These are phyloP conservation scores for Eublepharis macularius DNA, from an alignment of 2,113 vertebrate genomes.

Conservation along the genomic window DNA sequence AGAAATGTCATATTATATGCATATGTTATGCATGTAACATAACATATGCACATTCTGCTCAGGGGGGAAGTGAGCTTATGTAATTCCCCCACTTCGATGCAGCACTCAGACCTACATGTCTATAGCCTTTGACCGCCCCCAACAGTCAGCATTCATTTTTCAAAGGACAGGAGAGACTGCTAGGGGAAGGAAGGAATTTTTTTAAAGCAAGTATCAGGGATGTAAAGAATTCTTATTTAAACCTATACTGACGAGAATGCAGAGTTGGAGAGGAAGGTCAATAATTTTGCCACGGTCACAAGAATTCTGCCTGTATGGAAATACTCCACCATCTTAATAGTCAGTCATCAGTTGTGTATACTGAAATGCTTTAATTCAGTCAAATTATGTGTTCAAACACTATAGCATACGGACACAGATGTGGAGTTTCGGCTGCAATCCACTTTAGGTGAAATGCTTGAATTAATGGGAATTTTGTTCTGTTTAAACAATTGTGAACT, in stretches of 20 bases:
- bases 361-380: neutral
- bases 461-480: neutral
- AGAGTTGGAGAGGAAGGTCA: slow-evolving; percentile 34
- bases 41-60: no score
- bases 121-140: no score
- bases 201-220: slow-evolving; percentile 38
- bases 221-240: neutral
- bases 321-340: neutral
- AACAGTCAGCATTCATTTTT: neutral
- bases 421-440: neutral
- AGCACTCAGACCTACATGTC: no score
- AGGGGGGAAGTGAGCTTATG: no score
- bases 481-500: neutral
- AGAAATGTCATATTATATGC: no score
- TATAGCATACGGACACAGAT: neutral
- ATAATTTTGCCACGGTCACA: neutral
- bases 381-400: neutral
- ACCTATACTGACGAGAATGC: slow-evolving; percentile 23
- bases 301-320: neutral
- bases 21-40: no score
- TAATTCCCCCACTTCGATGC: no score
- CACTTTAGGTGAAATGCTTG: neutral
- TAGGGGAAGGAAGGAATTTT: slow-evolving; percentile 19
- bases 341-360: neutral
- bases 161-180: neutral